Conservation (phyloP, 2,113 vertebrate genomes). For the Microcebus tavaratra region DNA sequence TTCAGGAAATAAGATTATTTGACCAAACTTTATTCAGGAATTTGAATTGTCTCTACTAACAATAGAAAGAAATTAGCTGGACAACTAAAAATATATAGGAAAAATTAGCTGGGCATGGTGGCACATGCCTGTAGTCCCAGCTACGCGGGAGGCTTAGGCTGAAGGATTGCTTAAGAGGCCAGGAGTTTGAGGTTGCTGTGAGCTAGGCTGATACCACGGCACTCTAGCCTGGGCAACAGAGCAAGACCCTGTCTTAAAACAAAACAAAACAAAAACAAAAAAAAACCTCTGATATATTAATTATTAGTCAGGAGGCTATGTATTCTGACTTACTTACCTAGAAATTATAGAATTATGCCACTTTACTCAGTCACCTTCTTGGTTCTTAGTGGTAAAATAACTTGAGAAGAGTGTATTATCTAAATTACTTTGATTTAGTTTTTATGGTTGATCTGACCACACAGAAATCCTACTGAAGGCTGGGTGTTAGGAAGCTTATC, state of each 20-base stretch:
- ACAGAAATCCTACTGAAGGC: background rate
- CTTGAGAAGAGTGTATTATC: background rate
- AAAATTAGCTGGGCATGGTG: too few species aligned
- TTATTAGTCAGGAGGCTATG: background rate
- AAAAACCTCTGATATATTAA: background rate
- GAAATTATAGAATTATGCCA: background rate
- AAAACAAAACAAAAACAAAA: too few species aligned
- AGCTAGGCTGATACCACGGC: too few species aligned
- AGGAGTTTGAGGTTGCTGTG: too few species aligned
- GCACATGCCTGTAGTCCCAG: too few species aligned
- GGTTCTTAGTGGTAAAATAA: conserved; percentile 12
- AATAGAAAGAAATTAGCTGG: too few species aligned
- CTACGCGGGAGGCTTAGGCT: too few species aligned
- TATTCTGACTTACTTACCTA: conserved; percentile 46
- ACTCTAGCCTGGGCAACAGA: too few species aligned
- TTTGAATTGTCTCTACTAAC: background rate
- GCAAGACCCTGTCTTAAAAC: too few species aligned
- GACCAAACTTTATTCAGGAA: background rate
- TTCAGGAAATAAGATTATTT: background rate
- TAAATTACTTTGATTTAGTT: conserved; percentile 46
- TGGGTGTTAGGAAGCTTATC: background rate
- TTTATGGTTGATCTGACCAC: background rate
- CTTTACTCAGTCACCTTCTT: background rate
- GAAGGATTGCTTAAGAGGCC: too few species aligned
- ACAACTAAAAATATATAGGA: too few species aligned